phyloP scores from a whole-genome alignment of 92 coral and sea anemone species.

The Muricea muricata region DNA sequence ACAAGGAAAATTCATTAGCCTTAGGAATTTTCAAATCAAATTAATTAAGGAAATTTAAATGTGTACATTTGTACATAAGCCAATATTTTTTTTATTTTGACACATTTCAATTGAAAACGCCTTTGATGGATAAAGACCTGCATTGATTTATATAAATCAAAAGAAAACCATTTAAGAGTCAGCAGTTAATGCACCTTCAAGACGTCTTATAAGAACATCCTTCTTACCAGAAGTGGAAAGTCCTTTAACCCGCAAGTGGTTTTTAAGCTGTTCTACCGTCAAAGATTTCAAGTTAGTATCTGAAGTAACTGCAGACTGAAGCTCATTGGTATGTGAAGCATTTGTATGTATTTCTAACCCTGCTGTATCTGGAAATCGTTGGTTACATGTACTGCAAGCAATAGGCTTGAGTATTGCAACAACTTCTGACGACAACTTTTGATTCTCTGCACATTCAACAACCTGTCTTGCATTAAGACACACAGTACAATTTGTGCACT shows the following conservation, averaged over 20 bases:
- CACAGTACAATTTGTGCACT: conserved; percentile 20
- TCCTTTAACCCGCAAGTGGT: not conserved
- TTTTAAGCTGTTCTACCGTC: conserved; percentile 33
- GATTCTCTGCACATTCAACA: conserved; percentile 45
- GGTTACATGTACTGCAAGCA: conserved; percentile 45
- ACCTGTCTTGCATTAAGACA: conserved; percentile 41
- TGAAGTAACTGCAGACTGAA: not conserved
- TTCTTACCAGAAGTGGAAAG: conserved; percentile 47
- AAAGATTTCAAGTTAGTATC: not conserved
- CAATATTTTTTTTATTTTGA: too few species aligned
- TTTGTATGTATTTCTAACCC: conserved; percentile 31
- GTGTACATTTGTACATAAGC: too few species aligned
- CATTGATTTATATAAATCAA: not conserved
- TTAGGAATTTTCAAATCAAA: too few species aligned
- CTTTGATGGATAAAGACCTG: not conserved
- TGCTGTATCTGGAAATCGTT: conserved; percentile 50
- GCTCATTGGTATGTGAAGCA: not conserved
- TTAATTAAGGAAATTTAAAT: too few species aligned
- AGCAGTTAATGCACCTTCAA: conserved; percentile 42
- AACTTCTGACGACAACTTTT: conserved; percentile 32
- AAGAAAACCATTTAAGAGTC: not conserved
- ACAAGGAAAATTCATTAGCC: too few species aligned
- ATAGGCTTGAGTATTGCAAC: conserved; percentile 47
- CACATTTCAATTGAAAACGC: too few species aligned
- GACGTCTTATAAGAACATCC: conserved; percentile 48